These are phyloP conservation scores for Hololepta plana DNA, from an alignment of 2,888 invertebrate genomes.

Conservation along the genomic window DNA sequence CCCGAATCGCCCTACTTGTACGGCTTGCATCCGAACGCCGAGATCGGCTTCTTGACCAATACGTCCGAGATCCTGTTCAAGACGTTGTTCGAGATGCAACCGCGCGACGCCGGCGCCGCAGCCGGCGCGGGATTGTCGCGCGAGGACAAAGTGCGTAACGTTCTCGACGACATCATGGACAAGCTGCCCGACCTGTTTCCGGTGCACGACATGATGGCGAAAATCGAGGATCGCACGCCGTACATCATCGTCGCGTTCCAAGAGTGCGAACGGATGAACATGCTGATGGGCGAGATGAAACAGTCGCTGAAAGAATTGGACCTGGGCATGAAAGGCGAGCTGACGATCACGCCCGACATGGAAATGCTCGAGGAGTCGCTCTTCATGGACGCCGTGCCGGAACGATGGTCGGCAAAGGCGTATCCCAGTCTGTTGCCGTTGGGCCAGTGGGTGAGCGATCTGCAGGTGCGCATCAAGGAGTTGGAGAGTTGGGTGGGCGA, in stretches of 20 bases:
- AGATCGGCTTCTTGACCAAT: conserved; percentile 81
- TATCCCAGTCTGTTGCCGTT: conserved; percentile 76
- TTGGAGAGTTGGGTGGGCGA: conserved; percentile 79
- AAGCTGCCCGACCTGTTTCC: conserved; percentile 81
- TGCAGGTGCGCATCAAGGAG: conserved; percentile 60
- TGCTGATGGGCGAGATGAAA: conserved; percentile 61
- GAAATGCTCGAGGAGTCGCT: conserved; percentile 68
- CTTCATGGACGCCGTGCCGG: conserved; percentile 83
- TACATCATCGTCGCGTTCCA: conserved; percentile 83
- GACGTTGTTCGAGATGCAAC: conserved; percentile 79
- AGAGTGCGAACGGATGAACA: conserved; percentile 91
- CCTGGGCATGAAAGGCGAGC: conserved; percentile 79
- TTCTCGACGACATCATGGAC: conserved; percentile 74
- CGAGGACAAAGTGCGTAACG: conserved; percentile 61
- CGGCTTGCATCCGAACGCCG: conserved; percentile 87
- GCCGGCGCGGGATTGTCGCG: conserved; percentile 50
- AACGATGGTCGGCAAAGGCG: conserved; percentile 66
- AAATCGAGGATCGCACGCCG: conserved; percentile 78
- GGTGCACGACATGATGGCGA: conserved; percentile 66
- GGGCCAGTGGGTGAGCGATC: conserved; percentile 74
- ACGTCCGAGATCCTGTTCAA: conserved; percentile 72
- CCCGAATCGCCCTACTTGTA: conserved; percentile 80
- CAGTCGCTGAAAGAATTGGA: conserved; percentile 71
- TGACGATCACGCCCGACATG: conserved; percentile 87
- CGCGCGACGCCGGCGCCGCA: conserved; percentile 59